Base-by-base conservation (phyloP, 1,140 invertebrate species). In the Stenopsyche tienmushanensis region DNA sequence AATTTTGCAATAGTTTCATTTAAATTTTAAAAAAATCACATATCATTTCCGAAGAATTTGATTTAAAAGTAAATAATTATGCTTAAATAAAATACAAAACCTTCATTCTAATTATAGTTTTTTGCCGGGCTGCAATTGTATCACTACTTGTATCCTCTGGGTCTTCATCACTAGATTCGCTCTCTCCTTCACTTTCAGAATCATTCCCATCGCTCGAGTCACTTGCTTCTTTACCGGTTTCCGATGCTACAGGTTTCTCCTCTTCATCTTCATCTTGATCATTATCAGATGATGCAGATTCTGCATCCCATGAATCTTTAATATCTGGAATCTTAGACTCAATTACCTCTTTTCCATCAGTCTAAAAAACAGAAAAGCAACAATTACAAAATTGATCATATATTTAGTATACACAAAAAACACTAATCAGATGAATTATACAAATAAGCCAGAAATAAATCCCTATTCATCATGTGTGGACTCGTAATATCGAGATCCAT, bases 281-380 rank as follows among this genome's bases (percentile, higher is more conserved):
- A n/a, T 86, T 84, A 18, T 83, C 84, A 24, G 87, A 88, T 45
- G 84, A 87, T 2, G 82, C 81, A 53, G 85, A 86, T 45, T 88
- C 89, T n/a, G 87, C 87, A 83, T 93, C 91, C 91, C 90, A 93
- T 1, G 89, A 85, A 74, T 93, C 90, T 75, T 92, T 92, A 2
- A 92, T 85, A 70, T 81, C 57, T 47, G 3, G 23, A 17, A 25
- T 71, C 75, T 83, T 74, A 57, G 80, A 75, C 47, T 80, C 65
- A 64, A 78, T 75, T 44, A 83, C 79, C 63, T 83, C 78, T 71
- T 80, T 72, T 65, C 72, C 62, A 66, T 81, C 73, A 24, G 67
- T 72, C 23, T 72, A 67, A 5, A 71, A 67, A 44, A 47, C n/a
- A n/a, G n/a, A n/a, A n/a, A n/a, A n/a, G n/a, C n/a, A n/a, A n/a